A percentile compares a stretch with the other conserved stretches of the same genome.
Evolutionary conservation across 2,888 invertebrate genomes (phyloP).

Genomic region (Ganaspis brasiliensis): DNA sequence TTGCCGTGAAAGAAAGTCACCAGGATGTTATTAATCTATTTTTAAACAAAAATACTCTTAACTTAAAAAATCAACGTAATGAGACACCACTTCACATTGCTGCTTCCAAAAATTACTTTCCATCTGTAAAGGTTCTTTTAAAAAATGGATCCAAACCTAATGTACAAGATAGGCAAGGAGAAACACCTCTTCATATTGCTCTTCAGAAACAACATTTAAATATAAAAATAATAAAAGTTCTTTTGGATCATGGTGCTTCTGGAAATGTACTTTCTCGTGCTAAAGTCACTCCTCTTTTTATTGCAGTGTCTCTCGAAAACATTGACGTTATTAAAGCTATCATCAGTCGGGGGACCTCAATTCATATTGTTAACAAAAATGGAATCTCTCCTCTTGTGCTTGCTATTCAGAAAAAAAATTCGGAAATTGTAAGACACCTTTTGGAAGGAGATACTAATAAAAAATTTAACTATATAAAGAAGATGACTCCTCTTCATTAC

Average conservation of each 20-base stretch:
- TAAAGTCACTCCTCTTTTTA: background rate
- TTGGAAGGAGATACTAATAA: background rate
- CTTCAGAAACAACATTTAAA: background rate
- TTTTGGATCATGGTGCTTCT: background rate
- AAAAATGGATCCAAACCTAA: background rate
- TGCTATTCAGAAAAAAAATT: background rate
- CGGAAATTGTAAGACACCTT: background rate
- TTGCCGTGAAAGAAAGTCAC: background rate
- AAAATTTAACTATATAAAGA: background rate
- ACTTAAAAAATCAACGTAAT: background rate
- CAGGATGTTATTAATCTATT: background rate
- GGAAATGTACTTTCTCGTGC: background rate
- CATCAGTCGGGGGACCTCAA: background rate
- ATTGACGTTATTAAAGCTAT: background rate
- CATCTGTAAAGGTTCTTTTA: background rate
- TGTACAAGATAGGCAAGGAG: background rate
- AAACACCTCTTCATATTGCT: background rate
- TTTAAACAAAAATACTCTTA: background rate
- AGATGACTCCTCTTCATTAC: background rate
- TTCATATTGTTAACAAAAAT: background rate
- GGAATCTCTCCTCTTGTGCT: background rate
- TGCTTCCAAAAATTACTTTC: background rate
- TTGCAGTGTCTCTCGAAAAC: background rate
- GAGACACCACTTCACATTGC: background rate
- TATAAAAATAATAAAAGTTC: background rate